Evolutionary conservation across 2,113 vertebrate species (phyloP), one percentile per base, ranked within the genome.

Genomic region (Colinus virginianus): DNA sequence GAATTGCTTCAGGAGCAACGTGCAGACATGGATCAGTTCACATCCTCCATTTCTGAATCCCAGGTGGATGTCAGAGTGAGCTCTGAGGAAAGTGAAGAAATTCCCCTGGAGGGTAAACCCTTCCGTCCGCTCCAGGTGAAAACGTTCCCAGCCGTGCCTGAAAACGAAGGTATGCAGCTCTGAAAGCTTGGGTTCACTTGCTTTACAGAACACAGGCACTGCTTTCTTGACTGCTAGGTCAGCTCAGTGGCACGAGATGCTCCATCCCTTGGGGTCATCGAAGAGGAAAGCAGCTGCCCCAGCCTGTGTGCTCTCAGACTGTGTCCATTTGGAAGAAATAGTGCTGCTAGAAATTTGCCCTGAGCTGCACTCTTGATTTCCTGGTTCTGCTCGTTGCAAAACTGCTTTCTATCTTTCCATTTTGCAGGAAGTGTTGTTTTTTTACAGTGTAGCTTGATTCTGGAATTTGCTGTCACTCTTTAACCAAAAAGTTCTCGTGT

Each of bases 21-120:
- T n/a, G 98, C 98, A 2, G 98, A 99, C 96, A 98, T 99, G 98
- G 99, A 99, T 95, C 99, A 99, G 96, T 99, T 99, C 97, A 98
- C 99, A 13, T 98, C 99, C 64, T 99, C 99, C 53, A 98, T 99
- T 96, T 99, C 99, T 0, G 99, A 99, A 88, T 98, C 98, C 6
- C 98, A 98, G 51, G 97, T 98, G 21, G 99, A 99, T 26, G 98
- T 99, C 59, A 98, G 98, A 21, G 98, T 99, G 92, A 99, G 98
- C 72, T 99, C 98, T 1, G 99, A 99, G 96, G 99, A 99, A 90
- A 99, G 98, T 0, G 98, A 99, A 40, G 99, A 99, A 83, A 95
- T 98, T 13, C 98, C 98, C 4, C 66, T 97, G 17, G 98, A 99
- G 88, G 97, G 97, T 63, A 98, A 98, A 92, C 98, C 98, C 22